Evolutionary conservation across 2,113 vertebrate species (phyloP).

Genomic region (Rana temporaria): DNA sequence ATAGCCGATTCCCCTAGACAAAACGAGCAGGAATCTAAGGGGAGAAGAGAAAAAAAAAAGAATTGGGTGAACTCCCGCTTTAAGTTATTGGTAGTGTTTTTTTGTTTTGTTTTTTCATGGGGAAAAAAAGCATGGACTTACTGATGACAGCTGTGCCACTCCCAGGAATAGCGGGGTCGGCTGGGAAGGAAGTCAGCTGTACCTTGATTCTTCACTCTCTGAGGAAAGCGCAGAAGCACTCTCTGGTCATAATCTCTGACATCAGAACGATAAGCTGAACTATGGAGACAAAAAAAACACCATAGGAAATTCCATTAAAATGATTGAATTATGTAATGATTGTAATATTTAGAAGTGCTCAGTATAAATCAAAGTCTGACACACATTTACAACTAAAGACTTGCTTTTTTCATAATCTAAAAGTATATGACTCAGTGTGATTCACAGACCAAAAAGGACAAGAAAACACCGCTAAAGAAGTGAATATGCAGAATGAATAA

Average conservation of each 20-base stretch:
- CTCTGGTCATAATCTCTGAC: slow-evolving; percentile 90
- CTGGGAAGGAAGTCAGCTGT: slow-evolving; percentile 93
- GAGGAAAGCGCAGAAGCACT: slow-evolving; percentile 90
- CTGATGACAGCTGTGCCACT: slow-evolving; percentile 98
- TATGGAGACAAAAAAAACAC: slow-evolving; percentile 60
- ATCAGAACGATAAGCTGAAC: slow-evolving; percentile 78
- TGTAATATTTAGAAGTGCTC: no score
- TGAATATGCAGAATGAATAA: not conserved
- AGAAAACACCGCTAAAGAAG: not conserved
- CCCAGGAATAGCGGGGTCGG: slow-evolving; percentile 91
- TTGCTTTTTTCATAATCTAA: not conserved
- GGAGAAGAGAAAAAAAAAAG: no score
- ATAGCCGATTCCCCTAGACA: no score
- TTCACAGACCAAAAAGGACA: not conserved
- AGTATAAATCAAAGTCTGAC: not conserved
- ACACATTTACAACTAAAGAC: not conserved
- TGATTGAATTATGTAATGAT: no score
- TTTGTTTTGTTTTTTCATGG: no score
- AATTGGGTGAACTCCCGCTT: no score
- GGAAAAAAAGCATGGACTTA: slow-evolving; percentile 70
- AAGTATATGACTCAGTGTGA: slow-evolving; percentile 16
- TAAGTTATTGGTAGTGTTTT: no score
- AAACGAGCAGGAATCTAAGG: no score
- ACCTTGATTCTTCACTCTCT: slow-evolving; percentile 97
- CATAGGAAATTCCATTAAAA: not conserved